A percentile compares a stretch with the other conserved stretches of the same genome.
Evolutionary conservation across 2,113 vertebrate genomes (phyloP).

Genomic region (Micronycteris hirsuta): DNA sequence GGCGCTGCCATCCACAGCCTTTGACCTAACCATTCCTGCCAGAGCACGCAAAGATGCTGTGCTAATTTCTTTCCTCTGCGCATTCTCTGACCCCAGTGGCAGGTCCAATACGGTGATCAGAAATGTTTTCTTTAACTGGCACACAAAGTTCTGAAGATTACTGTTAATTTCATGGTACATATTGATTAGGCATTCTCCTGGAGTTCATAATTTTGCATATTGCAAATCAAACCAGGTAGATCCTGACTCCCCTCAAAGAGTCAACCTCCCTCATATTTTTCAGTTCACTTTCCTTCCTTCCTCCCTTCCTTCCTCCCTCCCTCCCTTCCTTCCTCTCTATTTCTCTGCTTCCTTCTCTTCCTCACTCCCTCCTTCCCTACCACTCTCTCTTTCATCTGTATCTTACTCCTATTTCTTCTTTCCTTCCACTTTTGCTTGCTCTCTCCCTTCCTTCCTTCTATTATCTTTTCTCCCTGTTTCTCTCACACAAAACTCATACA

Average conservation of each 20-base stretch:
- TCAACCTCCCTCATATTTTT: neutral
- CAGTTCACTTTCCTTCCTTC: neutral
- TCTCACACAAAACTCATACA: neutral
- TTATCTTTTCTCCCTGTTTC: neutral
- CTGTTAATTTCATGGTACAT: conserved; percentile 57
- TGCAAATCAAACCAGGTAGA: conserved; percentile 28
- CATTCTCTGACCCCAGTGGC: conserved; percentile 8
- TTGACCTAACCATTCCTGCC: conserved; percentile 52
- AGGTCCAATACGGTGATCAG: conserved; percentile 29
- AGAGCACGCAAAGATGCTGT: conserved; percentile 41
- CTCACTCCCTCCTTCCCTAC: too few relatives aligned
- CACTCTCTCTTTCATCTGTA: neutral
- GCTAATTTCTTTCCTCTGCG: conserved; percentile 45
- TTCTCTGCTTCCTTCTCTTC: too few relatives aligned
- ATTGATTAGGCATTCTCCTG: conserved; percentile 48
- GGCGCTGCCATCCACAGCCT: conserved; percentile 38
- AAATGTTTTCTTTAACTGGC: conserved; percentile 53
- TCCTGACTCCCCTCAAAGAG: neutral
- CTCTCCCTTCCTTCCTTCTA: neutral
- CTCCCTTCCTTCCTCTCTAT: neutral
- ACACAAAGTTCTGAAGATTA: conserved; percentile 7
- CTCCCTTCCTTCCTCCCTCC: too few relatives aligned
- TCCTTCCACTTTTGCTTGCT: neutral
- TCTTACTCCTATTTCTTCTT: neutral
- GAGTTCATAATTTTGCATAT: conserved; percentile 40